These are phyloP conservation scores for Tenebrio molitor DNA, from an alignment of 1,140 invertebrate species.

Conservation along the genomic window DNA sequence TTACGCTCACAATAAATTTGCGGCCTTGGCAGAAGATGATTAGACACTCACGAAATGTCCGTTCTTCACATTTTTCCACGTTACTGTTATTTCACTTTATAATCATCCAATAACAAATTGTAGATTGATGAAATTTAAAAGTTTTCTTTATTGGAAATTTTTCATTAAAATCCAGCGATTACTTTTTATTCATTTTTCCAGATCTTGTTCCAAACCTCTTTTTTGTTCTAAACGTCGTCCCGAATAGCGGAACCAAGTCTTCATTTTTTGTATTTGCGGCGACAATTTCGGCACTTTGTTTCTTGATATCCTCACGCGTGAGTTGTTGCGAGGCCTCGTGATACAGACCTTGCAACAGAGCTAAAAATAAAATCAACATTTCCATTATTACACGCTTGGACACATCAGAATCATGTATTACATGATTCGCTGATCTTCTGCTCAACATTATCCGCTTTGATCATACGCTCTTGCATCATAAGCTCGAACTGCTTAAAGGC, in stretches of 20 bases:
- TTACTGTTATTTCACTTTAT: no score
- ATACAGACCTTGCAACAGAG: conserved; percentile 59
- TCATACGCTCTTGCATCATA: conserved; percentile 51
- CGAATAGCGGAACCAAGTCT: conserved; percentile 15
- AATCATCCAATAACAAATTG: no score
- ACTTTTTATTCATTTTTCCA: conserved; percentile 10
- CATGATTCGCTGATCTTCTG: conserved; percentile 52
- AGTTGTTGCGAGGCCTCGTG: conserved; percentile 57
- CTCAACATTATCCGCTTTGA: conserved; percentile 23
- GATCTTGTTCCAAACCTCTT: neutral
- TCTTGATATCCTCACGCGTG: conserved; percentile 61
- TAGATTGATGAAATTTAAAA: no score
- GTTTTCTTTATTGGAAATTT: no score
- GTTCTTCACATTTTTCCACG: no score
- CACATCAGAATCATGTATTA: no score
- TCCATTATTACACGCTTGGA: no score
- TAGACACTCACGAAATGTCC: conserved; percentile 3
- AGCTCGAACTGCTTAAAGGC: conserved; percentile 53
- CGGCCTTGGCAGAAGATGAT: conserved; percentile 53
- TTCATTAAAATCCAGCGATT: neutral
- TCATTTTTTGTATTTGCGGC: conserved; percentile 47
- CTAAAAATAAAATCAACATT: conserved; percentile 42
- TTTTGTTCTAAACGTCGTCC: neutral
- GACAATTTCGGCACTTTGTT: conserved; percentile 61
- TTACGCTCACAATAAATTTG: conserved; percentile 59